These are phyloP conservation scores for Ectemnius cavifrons DNA, from an alignment of 2,888 invertebrate genomes.

Conservation along the genomic window DNA sequence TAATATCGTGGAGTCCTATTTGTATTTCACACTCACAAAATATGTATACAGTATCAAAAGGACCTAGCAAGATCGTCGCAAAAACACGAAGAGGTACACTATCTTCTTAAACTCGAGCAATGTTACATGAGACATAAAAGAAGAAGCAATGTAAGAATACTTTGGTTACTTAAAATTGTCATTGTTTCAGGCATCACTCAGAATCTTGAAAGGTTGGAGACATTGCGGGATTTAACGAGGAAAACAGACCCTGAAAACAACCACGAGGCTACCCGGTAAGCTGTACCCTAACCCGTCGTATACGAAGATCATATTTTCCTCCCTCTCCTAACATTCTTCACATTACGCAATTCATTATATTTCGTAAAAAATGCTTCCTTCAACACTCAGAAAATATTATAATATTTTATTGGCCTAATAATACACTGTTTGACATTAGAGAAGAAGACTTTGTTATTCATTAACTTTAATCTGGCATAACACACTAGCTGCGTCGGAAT, in stretches of 20 bases:
- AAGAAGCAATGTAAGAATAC: slow-evolving; percentile 2
- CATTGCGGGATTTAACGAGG: slow-evolving; percentile 85
- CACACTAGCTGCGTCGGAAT: too few species aligned
- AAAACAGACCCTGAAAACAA: slow-evolving; percentile 83
- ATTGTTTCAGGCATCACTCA: slow-evolving; percentile 84
- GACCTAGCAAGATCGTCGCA: slow-evolving; percentile 92
- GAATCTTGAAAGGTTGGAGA: slow-evolving; percentile 89
- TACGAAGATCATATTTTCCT: slow-evolving; percentile 32
- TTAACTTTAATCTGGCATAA: too few species aligned
- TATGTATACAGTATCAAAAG: slow-evolving; percentile 93
- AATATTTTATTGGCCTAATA: too few species aligned
- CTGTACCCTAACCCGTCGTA: slow-evolving; percentile 44
- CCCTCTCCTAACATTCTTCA: slow-evolving; percentile 31
- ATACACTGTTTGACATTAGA: too few species aligned
- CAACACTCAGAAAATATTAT: not conserved
- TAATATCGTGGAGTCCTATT: slow-evolving; percentile 18
- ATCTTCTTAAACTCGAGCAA: slow-evolving; percentile 15
- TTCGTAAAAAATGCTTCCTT: slow-evolving; percentile 15
- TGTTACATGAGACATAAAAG: slow-evolving; percentile 3
- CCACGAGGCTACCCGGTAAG: slow-evolving; percentile 75
- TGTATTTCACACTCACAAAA: slow-evolving; percentile 37
- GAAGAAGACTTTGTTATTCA: too few species aligned
- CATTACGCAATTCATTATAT: slow-evolving; percentile 57
- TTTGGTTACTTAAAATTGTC: not conserved
- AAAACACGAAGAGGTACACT: slow-evolving; percentile 88